phyloP scores from a whole-genome alignment of 2,113 vertebrate genomes.

The Peucedramus taeniatus region DNA sequence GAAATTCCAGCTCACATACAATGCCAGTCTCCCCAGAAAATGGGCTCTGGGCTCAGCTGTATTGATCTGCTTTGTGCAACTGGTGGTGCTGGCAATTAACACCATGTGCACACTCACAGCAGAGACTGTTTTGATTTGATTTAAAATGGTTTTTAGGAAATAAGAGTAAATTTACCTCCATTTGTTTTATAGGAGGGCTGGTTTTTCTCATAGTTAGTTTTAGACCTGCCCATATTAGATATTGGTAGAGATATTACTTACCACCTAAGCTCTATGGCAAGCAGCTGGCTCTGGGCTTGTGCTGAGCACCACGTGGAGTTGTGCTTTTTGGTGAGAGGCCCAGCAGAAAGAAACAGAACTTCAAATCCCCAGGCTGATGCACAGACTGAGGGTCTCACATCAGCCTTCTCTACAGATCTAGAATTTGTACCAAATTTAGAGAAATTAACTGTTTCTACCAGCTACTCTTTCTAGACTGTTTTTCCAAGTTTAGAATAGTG shows the following conservation, averaged over 20 bases:
- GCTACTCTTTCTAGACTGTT: not conserved
- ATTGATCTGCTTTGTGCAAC: not conserved
- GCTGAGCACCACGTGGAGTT: rapidly evolving
- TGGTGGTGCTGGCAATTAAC: not conserved
- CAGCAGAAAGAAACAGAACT: not conserved
- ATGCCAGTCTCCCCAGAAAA: constrained; percentile 35
- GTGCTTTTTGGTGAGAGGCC: not conserved
- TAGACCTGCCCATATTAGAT: not conserved
- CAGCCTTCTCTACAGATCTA: not conserved
- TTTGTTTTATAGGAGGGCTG: not conserved
- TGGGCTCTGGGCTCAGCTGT: not conserved
- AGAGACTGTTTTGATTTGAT: not conserved
- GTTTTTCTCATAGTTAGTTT: not conserved
- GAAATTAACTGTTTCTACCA: not conserved
- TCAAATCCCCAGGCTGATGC: not conserved
- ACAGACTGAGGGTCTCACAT: not conserved
- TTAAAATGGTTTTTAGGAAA: not conserved
- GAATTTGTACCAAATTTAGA: not conserved
- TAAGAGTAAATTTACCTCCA: not conserved
- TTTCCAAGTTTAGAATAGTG: not conserved
- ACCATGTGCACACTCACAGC: not conserved
- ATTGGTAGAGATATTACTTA: not conserved
- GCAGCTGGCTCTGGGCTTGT: not conserved
- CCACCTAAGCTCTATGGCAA: not conserved
- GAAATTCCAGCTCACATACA: constrained; percentile 62